Conservation (phyloP, 2,113 vertebrate genomes). For the Crotalus helleri region DNA sequence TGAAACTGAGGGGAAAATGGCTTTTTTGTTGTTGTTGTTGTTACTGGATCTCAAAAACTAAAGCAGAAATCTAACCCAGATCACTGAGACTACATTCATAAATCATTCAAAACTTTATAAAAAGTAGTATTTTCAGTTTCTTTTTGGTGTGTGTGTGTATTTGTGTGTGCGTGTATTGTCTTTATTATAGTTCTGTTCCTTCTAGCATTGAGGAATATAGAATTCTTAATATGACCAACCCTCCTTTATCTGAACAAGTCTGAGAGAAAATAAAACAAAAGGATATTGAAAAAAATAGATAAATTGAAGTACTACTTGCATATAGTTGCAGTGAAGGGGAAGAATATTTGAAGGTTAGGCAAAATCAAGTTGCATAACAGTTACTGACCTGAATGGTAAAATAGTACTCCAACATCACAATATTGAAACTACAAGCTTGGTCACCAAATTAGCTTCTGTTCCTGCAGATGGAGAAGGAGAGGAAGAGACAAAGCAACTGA, state of each 20-base stretch:
- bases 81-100: slow-evolving; percentile 26
- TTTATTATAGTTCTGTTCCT: neutral
- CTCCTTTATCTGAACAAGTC: neutral
- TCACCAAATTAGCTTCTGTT: neutral
- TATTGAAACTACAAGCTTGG: neutral
- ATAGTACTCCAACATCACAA: neutral
- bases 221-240: neutral
- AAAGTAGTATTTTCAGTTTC: neutral
- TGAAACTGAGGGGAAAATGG: slow-evolving; percentile 23
- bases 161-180: neutral
- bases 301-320: neutral
- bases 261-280: neutral
- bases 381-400: neutral
- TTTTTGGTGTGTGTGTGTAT: neutral
- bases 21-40: neutral
- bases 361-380: neutral
- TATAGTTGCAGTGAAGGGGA: neutral
- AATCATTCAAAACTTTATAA: slow-evolving; percentile 16
- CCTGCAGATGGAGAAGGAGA: neutral
- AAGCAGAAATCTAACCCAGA: slow-evolving; percentile 18
- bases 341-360: neutral
- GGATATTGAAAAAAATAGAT: neutral
- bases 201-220: neutral
- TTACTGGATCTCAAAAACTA: neutral
- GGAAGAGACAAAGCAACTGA: neutral